These are phyloP conservation scores for Sebastes reedi DNA, from an alignment of 2,797 vertebrate species.

Conservation along the genomic window DNA sequence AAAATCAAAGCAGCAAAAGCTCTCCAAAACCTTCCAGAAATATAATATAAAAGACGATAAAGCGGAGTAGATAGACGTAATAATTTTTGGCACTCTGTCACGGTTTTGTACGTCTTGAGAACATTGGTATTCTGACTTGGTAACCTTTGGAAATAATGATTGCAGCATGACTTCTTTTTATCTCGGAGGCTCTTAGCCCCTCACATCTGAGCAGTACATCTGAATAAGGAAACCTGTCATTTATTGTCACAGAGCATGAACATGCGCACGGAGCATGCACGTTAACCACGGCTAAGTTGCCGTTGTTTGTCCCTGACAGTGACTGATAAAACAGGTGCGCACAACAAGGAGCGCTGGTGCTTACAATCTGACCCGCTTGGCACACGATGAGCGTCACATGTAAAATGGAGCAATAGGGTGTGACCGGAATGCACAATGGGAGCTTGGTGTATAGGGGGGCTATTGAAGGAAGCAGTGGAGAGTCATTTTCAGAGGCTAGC, in stretches of 20 bases:
- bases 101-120: conserved; percentile 8
- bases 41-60: not conserved
- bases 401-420: conserved; percentile 51
- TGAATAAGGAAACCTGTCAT: conserved; percentile 51
- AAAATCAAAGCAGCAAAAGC: not conserved
- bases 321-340: conserved; percentile 47
- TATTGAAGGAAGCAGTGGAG: not conserved
- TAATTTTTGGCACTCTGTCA: not conserved
- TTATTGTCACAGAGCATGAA: conserved; percentile 45
- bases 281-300: conserved; percentile 29
- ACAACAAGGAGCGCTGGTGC: conserved; percentile 10
- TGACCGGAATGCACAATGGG: conserved; percentile 39
- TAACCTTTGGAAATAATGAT: conserved; percentile 49
- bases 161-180: conserved; percentile 29
- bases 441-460: not conserved
- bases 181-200: conserved; percentile 43
- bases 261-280: conserved; percentile 32
- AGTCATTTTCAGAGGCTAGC: conserved; percentile 21
- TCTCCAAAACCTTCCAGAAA: not conserved
- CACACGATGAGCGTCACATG: conserved; percentile 43
- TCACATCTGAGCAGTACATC: conserved; percentile 30
- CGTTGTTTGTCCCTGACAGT: conserved; percentile 41
- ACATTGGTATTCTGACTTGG: conserved; percentile 42
- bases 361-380: conserved; percentile 36
- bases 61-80: not conserved